phyloP scores from a whole-genome alignment of 2,888 invertebrate genomes.

The Oligia latruncula region DNA sequence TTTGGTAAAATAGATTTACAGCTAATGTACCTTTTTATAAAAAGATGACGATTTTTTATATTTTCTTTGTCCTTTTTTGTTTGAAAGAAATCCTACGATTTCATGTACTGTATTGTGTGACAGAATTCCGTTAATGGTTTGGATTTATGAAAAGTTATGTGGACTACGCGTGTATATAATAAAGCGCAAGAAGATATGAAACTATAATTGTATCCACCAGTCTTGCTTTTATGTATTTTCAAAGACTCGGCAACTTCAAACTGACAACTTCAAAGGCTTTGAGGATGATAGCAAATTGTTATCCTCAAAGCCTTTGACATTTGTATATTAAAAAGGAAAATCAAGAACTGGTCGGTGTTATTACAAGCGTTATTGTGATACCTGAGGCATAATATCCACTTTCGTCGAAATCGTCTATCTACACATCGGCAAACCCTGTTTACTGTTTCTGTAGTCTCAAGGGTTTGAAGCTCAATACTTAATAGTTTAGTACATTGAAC shows the following conservation, averaged over 20 bases:
- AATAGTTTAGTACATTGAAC: too few relatives aligned
- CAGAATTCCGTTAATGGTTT: background rate
- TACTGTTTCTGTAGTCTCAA: too few relatives aligned
- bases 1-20: slow-evolving; percentile 46
- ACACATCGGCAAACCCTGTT: too few relatives aligned
- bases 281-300: background rate
- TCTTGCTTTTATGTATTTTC: background rate
- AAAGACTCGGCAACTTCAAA: too few relatives aligned
- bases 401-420: background rate
- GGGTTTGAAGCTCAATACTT: too few relatives aligned
- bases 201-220: background rate
- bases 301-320: background rate
- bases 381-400: background rate
- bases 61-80: background rate
- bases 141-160: background rate
- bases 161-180: background rate
- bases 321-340: background rate
- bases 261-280: background rate
- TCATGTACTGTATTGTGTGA: slow-evolving; percentile 3
- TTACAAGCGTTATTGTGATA: background rate
- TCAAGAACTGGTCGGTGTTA: background rate
- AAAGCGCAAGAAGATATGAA: background rate
- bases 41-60: slow-evolving; percentile 1
- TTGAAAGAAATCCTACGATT: background rate
- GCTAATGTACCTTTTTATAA: slow-evolving; percentile 33